These are phyloP conservation scores for Cynopterus sphinx DNA, from an alignment of 2,797 vertebrate species.

Conservation along the genomic window DNA sequence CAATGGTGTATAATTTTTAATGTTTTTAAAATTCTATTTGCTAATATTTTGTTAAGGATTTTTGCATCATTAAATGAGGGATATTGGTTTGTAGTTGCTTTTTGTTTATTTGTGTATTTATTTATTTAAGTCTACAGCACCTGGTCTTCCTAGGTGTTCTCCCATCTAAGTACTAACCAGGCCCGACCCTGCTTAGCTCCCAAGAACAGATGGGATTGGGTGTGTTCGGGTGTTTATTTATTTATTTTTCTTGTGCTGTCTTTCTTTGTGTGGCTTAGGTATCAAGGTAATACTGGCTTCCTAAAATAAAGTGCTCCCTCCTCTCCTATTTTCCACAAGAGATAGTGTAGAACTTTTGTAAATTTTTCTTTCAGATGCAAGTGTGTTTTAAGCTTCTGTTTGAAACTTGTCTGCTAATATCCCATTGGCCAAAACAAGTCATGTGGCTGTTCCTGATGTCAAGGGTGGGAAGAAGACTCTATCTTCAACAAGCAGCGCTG, in stretches of 20 bases:
- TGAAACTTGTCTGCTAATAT: neutral
- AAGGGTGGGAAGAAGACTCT: neutral
- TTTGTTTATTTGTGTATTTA: too few relatives aligned
- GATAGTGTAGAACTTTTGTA: neutral
- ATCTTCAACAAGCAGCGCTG: neutral
- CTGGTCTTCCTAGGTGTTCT: too few relatives aligned
- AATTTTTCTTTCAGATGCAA: neutral
- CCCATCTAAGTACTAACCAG: too few relatives aligned
- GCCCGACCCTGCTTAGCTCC: too few relatives aligned
- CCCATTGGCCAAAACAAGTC: neutral
- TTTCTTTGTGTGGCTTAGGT: neutral
- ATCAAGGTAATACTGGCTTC: neutral
- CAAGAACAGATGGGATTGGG: too few relatives aligned
- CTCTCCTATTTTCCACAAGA: neutral
- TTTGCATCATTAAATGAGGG: neutral
- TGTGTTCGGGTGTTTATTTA: too few relatives aligned
- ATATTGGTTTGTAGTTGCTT: neutral
- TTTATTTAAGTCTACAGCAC: too few relatives aligned
- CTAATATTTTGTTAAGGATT: neutral
- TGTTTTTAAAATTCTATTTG: neutral
- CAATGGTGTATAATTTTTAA: neutral
- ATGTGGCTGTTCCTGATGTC: neutral
- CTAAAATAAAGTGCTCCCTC: neutral
- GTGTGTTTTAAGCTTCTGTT: neutral
- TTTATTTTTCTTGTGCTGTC: too few relatives aligned